Evolutionary conservation across 2,888 invertebrate genomes (phyloP).

Genomic region (Parnassius glacialis): DNA sequence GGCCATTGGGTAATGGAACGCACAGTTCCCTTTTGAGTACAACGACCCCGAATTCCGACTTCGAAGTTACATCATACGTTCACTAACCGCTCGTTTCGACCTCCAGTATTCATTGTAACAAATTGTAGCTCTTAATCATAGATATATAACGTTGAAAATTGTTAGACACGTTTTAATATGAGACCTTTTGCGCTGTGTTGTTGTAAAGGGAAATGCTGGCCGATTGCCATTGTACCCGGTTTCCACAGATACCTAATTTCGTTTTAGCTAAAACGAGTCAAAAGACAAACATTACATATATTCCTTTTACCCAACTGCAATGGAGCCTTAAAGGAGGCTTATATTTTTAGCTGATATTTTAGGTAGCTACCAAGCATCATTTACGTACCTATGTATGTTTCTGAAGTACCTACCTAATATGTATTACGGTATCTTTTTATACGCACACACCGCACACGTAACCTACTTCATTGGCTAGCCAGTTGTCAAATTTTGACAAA

Average conservation of each 20-base stretch:
- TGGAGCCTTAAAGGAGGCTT: too few relatives aligned
- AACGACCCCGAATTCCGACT: conserved; percentile 27
- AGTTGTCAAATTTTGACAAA: too few relatives aligned
- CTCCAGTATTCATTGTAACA: conserved; percentile 21
- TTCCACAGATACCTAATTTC: background rate
- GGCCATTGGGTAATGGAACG: conserved; percentile 8
- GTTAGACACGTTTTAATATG: conserved; percentile 7
- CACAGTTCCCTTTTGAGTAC: conserved; percentile 31
- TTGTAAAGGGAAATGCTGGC: conserved; percentile 45
- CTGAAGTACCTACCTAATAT: too few relatives aligned
- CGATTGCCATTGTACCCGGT: conserved; percentile 38
- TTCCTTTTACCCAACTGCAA: too few relatives aligned
- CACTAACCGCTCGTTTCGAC: conserved; percentile 24
- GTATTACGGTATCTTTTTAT: too few relatives aligned
- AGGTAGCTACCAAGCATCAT: too few relatives aligned
- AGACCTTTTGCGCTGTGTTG: conserved; percentile 3
- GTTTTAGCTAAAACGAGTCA: too few relatives aligned
- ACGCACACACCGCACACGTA: too few relatives aligned
- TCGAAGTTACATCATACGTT: conserved; percentile 35
- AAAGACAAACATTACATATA: too few relatives aligned
- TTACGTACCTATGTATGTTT: too few relatives aligned
- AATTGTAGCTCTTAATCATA: conserved; percentile 10
- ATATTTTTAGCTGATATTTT: too few relatives aligned
- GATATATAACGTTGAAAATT: conserved; percentile 36
- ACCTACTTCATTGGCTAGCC: too few relatives aligned